A percentile compares a stretch with the other conserved stretches of the same genome.
Evolutionary conservation across 2,113 vertebrate species (phyloP).

Genomic region (Stegostoma tigrinum): DNA sequence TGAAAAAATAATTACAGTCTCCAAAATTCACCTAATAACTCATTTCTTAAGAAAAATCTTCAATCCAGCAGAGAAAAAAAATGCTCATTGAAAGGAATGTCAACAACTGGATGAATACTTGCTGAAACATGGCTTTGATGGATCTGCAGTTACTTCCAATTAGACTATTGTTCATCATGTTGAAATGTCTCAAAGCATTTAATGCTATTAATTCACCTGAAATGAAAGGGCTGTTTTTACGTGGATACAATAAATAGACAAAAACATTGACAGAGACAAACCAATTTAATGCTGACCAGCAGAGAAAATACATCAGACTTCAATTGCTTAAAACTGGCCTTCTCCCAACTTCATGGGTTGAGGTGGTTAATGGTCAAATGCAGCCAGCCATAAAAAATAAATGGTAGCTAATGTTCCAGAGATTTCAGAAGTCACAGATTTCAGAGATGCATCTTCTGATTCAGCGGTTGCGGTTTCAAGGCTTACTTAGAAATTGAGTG

Average conservation of each 20-base stretch:
- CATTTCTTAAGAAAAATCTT: not conserved
- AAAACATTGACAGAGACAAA: not conserved
- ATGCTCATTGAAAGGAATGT: not conserved
- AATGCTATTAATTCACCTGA: not conserved
- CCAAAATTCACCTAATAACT: not conserved
- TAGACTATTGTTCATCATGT: not conserved
- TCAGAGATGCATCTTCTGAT: not conserved
- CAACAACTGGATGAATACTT: not conserved
- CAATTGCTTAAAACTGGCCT: not conserved
- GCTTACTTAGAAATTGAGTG: too few relatives aligned
- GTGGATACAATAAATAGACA: not conserved
- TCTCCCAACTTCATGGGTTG: not conserved
- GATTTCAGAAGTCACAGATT: not conserved
- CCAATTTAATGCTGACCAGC: not conserved
- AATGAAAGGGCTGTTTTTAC: not conserved
- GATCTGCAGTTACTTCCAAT: slow-evolving; percentile 13
- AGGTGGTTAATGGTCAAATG: not conserved
- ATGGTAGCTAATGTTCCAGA: not conserved
- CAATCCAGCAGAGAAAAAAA: not conserved
- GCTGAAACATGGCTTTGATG: not conserved
- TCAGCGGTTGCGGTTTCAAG: not conserved
- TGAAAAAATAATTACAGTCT: not conserved
- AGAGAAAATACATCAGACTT: not conserved
- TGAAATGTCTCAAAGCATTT: not conserved
- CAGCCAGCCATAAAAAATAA: not conserved